A percentile compares a stretch with the other conserved stretches of the same genome.
These are phyloP conservation scores for Parazoanthus swiftii DNA, from an alignment of 92 coral and sea anemone genomes.

Conservation along the genomic window DNA sequence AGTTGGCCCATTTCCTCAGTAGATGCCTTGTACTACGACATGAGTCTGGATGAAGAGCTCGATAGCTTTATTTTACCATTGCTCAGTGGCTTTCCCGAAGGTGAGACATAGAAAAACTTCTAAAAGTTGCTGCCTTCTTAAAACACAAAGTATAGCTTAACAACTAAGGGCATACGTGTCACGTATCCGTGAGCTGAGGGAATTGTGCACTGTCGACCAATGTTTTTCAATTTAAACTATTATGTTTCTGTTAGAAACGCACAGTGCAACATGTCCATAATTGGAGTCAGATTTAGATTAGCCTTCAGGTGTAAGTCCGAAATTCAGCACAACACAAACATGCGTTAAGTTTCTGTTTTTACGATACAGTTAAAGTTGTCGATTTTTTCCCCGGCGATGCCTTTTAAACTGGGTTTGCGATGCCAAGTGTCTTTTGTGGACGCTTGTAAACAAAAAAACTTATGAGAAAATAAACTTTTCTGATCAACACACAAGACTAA, in stretches of 20 bases:
- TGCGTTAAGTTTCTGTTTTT: no score
- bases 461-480: no score
- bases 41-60: conserved; percentile 30
- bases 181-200: not conserved
- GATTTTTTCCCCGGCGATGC: no score
- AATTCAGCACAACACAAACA: no score
- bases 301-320: no score
- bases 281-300: not conserved
- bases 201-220: no score
- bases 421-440: no score
- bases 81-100: conserved; percentile 27
- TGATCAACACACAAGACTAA: no score
- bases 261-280: not conserved
- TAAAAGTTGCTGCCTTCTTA: not conserved
- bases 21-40: conserved; percentile 21
- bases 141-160: not conserved
- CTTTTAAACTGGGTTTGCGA: no score
- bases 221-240: no score
- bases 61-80: conserved; percentile 33
- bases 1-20: conserved; percentile 2
- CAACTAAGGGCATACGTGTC: not conserved
- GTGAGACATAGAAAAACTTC: conserved; percentile 9
- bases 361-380: no score
- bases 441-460: no score
- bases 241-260: not conserved